Evolutionary conservation across 1,140 invertebrate species (phyloP).

Genomic region (Megathymus violae): DNA sequence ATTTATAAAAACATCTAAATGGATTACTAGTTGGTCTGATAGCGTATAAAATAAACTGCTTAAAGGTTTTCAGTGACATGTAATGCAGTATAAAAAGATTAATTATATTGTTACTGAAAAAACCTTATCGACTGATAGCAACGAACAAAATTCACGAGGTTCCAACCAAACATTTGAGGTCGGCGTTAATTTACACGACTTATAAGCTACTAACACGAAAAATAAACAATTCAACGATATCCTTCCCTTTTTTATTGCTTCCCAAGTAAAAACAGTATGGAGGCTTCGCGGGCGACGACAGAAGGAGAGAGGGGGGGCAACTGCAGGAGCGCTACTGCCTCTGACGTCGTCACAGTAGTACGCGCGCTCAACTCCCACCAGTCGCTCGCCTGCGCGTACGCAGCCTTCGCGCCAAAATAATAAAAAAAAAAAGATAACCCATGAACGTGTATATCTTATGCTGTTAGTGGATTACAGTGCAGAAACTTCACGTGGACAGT

Average conservation of each 20-base stretch:
- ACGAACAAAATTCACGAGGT: conserved; percentile 48
- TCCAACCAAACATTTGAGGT: conserved; percentile 43
- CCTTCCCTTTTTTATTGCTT: conserved; percentile 77
- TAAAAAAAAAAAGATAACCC: conserved; percentile 52
- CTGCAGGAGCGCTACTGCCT: conserved; percentile 78
- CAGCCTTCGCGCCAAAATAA: conserved; percentile 54
- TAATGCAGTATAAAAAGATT: too few relatives aligned
- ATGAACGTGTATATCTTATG: conserved; percentile 39
- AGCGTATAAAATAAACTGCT: too few relatives aligned
- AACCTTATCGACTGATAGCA: conserved; percentile 57
- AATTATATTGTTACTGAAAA: conserved; percentile 29
- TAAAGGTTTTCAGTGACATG: too few relatives aligned
- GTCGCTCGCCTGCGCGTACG: conserved; percentile 67
- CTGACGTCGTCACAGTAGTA: conserved; percentile 70
- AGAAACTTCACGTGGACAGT: conserved; percentile 51
- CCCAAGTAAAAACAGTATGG: conserved; percentile 72
- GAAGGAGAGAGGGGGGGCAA: conserved; percentile 50
- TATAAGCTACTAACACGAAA: conserved; percentile 81
- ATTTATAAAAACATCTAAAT: too few relatives aligned
- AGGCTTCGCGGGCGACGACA: conserved; percentile 64
- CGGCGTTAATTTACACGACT: conserved; percentile 74
- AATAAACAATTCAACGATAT: conserved; percentile 79
- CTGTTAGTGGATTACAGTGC: conserved; percentile 74
- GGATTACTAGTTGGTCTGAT: too few relatives aligned
- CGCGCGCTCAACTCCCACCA: conserved; percentile 71